phyloP scores from a whole-genome alignment of 2,888 invertebrate genomes.

The Eilema sororculum region DNA sequence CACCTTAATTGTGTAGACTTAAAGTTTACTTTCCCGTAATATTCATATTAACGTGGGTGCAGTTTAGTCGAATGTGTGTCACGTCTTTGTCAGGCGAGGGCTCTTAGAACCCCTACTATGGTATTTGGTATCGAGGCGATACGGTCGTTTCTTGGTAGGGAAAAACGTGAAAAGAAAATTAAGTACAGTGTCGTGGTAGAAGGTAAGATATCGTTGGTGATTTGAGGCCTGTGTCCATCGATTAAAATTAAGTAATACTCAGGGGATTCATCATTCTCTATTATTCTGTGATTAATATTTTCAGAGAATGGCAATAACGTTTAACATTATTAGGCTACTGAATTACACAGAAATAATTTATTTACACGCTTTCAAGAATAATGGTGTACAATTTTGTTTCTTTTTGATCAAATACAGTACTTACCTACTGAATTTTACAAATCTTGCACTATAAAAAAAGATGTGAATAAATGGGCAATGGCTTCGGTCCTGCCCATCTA shows the following conservation, averaged over 20 bases:
- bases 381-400: too few relatives aligned
- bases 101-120: conserved; percentile 28
- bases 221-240: conserved; percentile 5
- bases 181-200: conserved; percentile 12
- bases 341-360: not conserved
- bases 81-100: conserved; percentile 27
- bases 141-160: conserved; percentile 19
- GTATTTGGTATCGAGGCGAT: conserved; percentile 25
- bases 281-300: conserved; percentile 11
- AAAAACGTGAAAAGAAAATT: not conserved
- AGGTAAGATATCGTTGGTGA: conserved; percentile 3
- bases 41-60: conserved; percentile 32
- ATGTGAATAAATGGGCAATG: not conserved
- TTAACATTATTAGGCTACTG: not conserved
- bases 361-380: too few relatives aligned
- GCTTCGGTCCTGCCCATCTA: not conserved
- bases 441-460: too few relatives aligned
- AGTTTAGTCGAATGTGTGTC: conserved; percentile 40
- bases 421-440: too few relatives aligned
- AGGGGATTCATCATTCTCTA: conserved; percentile 7
- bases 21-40: conserved; percentile 35
- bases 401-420: too few relatives aligned
- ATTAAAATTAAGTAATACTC: conserved; percentile 4
- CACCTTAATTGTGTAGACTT: conserved; percentile 16
- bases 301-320: not conserved